Conservation (phyloP, 2,113 vertebrate species). For the Phrynosoma platyrhinos region DNA sequence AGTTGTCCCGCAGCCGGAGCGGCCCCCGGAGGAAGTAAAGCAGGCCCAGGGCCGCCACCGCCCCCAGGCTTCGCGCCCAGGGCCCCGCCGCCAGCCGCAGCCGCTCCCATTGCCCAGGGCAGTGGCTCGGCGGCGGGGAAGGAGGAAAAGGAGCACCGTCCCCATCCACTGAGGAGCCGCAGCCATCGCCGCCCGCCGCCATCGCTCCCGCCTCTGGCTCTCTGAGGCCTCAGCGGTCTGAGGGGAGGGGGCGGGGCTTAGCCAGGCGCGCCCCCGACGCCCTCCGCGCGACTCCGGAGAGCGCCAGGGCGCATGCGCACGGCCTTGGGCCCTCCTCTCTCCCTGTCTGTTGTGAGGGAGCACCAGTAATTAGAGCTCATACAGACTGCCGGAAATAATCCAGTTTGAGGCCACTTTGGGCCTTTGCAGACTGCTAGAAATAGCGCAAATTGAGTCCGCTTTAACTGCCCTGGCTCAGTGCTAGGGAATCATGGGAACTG, state of each 20-base stretch:
- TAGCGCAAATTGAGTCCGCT: too few relatives aligned
- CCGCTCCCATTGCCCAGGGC: conserved; percentile 74
- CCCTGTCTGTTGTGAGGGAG: background rate
- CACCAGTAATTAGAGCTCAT: too few relatives aligned
- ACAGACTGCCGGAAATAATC: too few relatives aligned
- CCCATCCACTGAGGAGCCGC: conserved; percentile 48
- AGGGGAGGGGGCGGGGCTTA: background rate
- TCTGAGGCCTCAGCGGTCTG: conserved; percentile 61
- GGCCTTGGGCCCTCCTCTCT: background rate
- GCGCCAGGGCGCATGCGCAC: background rate
- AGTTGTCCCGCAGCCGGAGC: conserved; percentile 89
- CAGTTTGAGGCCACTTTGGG: too few relatives aligned
- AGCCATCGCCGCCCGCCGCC: conserved; percentile 74
- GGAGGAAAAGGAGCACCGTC: conserved; percentile 25
- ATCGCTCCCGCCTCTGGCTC: conserved; percentile 71
- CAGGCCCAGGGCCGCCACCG: conserved; percentile 86
- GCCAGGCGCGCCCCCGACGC: background rate
- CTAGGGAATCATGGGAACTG: too few relatives aligned
- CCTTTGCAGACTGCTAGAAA: too few relatives aligned
- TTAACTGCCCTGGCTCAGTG: too few relatives aligned
- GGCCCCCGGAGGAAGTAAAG: conserved; percentile 90
- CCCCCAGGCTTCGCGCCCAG: conserved; percentile 85
- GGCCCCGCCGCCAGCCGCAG: conserved; percentile 80
- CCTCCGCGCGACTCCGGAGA: background rate
- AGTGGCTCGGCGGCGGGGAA: conserved; percentile 77